Evolutionary conservation across 2,797 vertebrate species (phyloP).

Genomic region (Pangasius mekongensis): DNA sequence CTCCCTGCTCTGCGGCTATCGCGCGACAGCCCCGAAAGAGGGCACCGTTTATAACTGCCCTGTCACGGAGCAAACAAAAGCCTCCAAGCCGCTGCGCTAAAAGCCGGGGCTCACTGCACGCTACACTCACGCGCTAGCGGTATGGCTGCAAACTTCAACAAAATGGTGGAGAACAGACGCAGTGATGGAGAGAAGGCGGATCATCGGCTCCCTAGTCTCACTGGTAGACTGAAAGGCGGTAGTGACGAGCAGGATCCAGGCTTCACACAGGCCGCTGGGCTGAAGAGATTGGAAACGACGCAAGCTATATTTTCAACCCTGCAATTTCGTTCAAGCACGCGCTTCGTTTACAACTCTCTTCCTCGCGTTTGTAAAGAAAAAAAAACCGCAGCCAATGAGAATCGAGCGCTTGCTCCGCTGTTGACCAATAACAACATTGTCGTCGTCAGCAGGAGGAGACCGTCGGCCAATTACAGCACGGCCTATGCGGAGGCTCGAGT

Average conservation of each 20-base stretch:
- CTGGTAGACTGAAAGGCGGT: neutral
- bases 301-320: conserved; percentile 63
- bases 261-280: neutral
- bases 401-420: neutral
- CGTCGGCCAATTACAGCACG: conserved; percentile 55
- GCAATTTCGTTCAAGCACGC: conserved; percentile 65
- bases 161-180: conserved; percentile 49
- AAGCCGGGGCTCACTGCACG: conserved; percentile 35
- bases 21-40: conserved; percentile 42
- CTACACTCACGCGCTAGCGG: conserved; percentile 42
- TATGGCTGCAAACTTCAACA: conserved; percentile 52
- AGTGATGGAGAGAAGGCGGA: conserved; percentile 34
- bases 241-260: neutral
- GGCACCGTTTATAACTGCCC: conserved; percentile 56
- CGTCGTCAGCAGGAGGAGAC: conserved; percentile 9
- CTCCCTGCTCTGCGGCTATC: conserved; percentile 17
- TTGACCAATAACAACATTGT: conserved; percentile 64
- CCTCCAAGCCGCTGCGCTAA: conserved; percentile 43
- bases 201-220: conserved; percentile 27
- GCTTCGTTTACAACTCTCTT: conserved; percentile 77
- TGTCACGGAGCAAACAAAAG: conserved; percentile 69
- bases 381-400: conserved; percentile 55
- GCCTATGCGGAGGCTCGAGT: conserved; percentile 63
- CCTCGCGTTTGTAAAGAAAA: conserved; percentile 61
- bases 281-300: conserved; percentile 67